Conservation (phyloP, 2,888 invertebrate genomes). For the Aethes cnicana region DNA sequence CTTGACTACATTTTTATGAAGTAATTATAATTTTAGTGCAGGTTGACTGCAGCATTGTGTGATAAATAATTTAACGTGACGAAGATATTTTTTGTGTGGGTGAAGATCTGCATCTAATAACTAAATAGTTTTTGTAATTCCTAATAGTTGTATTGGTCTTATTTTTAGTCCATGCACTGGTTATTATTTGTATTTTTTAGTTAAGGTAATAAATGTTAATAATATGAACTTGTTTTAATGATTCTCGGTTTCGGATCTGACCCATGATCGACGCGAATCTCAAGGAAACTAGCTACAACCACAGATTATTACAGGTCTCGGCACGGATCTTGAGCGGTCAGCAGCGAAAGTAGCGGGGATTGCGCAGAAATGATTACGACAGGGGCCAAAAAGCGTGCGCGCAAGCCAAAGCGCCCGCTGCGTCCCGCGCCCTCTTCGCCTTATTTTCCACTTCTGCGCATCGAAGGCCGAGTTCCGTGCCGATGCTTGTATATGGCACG, state of each 20-base stretch:
- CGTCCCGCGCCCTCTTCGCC: too few species aligned
- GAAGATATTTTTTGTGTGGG: slow-evolving; percentile 20
- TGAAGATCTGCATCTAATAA: slow-evolving; percentile 17
- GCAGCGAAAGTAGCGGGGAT: too few species aligned
- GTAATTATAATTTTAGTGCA: background rate
- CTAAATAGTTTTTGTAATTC: slow-evolving; percentile 33
- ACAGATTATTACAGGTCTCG: too few species aligned
- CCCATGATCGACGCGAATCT: too few species aligned
- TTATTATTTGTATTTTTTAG: slow-evolving; percentile 34
- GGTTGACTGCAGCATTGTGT: slow-evolving; percentile 21
- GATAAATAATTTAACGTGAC: slow-evolving; percentile 23
- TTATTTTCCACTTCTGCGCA: too few species aligned
- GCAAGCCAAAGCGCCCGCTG: too few species aligned
- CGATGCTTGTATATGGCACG: too few species aligned
- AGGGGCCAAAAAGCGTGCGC: too few species aligned
- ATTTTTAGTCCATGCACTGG: slow-evolving; percentile 28
- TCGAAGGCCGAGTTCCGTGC: background rate
- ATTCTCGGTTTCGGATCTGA: too few species aligned
- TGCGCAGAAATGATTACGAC: too few species aligned
- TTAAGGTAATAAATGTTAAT: slow-evolving; percentile 28
- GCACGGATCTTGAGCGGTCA: too few species aligned
- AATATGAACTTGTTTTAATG: slow-evolving; percentile 9
- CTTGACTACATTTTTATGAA: background rate
- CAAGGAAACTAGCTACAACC: too few species aligned
- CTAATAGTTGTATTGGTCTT: slow-evolving; percentile 31